Evolutionary conservation across 2,797 vertebrate genomes (phyloP).

Genomic region (Pangasius sanitwongsei): DNA sequence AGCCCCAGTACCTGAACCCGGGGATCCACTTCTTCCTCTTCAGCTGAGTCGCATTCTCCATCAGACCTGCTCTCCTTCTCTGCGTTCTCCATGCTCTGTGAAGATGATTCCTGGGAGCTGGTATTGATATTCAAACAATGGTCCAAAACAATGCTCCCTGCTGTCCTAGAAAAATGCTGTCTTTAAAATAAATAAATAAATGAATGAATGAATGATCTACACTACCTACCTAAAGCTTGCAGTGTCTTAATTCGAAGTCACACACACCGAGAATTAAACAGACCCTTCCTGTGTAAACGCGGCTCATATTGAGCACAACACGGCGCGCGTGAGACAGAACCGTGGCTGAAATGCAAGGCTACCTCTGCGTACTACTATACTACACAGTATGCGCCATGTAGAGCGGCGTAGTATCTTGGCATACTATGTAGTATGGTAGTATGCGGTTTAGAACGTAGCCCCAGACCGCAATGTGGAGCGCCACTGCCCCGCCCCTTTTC

Average conservation of each 20-base stretch:
- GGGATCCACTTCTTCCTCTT: slow-evolving; percentile 91
- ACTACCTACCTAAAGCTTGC: background rate
- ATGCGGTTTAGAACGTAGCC: background rate
- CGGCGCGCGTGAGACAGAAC: background rate
- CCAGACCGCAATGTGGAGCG: slow-evolving; percentile 8
- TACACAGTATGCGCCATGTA: background rate
- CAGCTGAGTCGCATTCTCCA: slow-evolving; percentile 74
- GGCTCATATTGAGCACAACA: background rate
- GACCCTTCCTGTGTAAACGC: background rate
- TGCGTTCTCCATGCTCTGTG: slow-evolving; percentile 67
- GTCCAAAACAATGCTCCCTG: background rate
- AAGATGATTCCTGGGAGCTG: background rate
- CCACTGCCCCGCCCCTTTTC: background rate
- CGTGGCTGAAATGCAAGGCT: background rate
- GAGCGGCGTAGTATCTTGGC: background rate
- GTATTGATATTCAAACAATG: background rate
- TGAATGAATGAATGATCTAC: background rate
- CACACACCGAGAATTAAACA: background rate
- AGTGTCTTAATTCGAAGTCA: background rate
- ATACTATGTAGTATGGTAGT: background rate
- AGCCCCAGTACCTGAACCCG: slow-evolving; percentile 83
- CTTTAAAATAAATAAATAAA: background rate
- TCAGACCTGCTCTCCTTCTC: slow-evolving; percentile 71
- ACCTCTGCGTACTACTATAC: background rate
- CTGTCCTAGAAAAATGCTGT: background rate